A percentile compares a stretch with the other conserved stretches of the same genome.
These are phyloP conservation scores for Thalpophila matura DNA, from an alignment of 2,888 invertebrate genomes.

Conservation along the genomic window DNA sequence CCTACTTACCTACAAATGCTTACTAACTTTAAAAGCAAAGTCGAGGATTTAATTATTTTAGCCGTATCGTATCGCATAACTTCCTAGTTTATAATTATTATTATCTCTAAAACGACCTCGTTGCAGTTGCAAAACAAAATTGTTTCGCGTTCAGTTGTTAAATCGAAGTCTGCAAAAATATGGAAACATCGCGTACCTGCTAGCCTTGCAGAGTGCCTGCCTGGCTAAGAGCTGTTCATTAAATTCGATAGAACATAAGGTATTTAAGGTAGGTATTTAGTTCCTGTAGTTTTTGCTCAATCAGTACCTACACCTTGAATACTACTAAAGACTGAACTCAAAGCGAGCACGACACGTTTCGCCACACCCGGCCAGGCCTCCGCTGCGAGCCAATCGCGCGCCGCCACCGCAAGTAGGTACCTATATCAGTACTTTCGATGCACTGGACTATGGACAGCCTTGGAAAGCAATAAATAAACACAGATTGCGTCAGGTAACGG, in stretches of 20 bases:
- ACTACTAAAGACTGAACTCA: conserved; percentile 65
- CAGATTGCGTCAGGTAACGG: conserved; percentile 74
- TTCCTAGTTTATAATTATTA: conserved; percentile 52
- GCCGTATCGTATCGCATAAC: conserved; percentile 26
- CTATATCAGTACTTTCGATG: conserved; percentile 83
- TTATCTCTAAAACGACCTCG: conserved; percentile 58
- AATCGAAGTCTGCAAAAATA: conserved; percentile 56
- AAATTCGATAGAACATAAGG: conserved; percentile 8
- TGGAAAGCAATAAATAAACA: conserved; percentile 74
- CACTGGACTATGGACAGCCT: conserved; percentile 83
- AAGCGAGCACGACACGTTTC: conserved; percentile 76
- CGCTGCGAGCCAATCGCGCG: conserved; percentile 80
- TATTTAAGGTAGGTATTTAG: conserved; percentile 7
- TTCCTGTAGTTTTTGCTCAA: conserved; percentile 42
- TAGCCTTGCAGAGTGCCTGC: not conserved
- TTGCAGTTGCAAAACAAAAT: conserved; percentile 59
- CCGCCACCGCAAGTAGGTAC: conserved; percentile 78
- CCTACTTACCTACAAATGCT: too few species aligned
- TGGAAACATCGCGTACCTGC: conserved; percentile 63
- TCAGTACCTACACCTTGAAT: conserved; percentile 67
- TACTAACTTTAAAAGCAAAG: not conserved
- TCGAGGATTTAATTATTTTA: conserved; percentile 14
- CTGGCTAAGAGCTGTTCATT: conserved; percentile 6
- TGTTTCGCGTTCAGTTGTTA: conserved; percentile 51
- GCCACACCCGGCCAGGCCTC: conserved; percentile 89